Evolutionary conservation across 2,113 vertebrate species (phyloP), one percentile per base, ranked within the genome.

Genomic region (Lepus americanus): DNA sequence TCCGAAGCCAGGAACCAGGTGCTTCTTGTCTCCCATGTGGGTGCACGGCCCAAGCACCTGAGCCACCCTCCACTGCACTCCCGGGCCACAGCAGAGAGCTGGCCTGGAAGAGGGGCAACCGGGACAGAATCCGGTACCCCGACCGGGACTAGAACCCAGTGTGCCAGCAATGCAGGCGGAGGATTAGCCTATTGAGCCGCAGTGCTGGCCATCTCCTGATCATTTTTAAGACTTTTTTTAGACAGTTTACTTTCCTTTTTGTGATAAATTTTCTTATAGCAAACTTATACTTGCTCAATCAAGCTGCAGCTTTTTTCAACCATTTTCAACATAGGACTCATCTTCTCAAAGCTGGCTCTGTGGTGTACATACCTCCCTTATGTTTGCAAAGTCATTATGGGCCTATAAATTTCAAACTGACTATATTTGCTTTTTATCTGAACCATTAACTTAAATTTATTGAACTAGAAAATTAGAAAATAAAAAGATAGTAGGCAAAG

Each of bases 391-490:
- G 36, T 78, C 81, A 61, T 76, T 86, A 92, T 7, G 29, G 74
- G 49, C 6, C 81, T 83, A 9, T 79, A 92, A 63, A 89, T 92
- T 86, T 89, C 36, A 83, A 89, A 91, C 61, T 77, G 31, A 11
- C 51, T 94, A 36, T 17, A 72, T 83, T 72, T 96, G 39, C 17
- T 83, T 96, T 90, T 87, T 31, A 90, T 90, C 70, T 92, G 94
- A 88, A 6, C 49, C 80, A 88, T 82, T 94, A 94, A 69, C 22
- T 92, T 96, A 94, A 86, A 96, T 87, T 87, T 95, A 91, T 27
- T 96, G 73, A 82, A 63, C 19, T 79, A 92, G 36, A 96, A 95
- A 94, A 93, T 90, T 83, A 87, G 87, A 88, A 96, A 96, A 90
- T 82, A 93, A 96, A 94, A 92, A 79, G 61, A 86, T 2, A 64